Conservation (phyloP, 1,140 invertebrate species). For the Microplitis mediator region DNA sequence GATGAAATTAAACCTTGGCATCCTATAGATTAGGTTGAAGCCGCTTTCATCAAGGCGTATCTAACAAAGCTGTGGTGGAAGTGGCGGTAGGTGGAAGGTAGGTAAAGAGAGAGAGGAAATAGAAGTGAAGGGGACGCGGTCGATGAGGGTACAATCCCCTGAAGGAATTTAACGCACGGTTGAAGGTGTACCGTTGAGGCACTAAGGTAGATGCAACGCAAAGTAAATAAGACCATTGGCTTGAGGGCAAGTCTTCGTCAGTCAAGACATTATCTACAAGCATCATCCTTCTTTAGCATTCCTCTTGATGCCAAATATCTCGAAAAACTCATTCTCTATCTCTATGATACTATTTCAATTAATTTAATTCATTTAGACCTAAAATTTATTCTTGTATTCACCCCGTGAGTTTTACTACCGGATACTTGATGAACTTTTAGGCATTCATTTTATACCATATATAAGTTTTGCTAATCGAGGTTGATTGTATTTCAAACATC, state of each 20-base stretch:
- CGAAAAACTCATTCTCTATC: not conserved
- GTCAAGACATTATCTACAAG: not conserved
- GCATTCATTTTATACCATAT: not conserved
- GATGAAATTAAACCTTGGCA: slow-evolving; percentile 20
- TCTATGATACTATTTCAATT: not conserved
- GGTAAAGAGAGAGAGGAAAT: slow-evolving; percentile 5
- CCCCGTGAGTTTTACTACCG: not conserved
- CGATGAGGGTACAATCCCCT: slow-evolving; percentile 47
- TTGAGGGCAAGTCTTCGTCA: slow-evolving; percentile 16
- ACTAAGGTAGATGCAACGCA: slow-evolving; percentile 29
- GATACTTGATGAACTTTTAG: slow-evolving; percentile 14
- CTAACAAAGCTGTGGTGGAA: not conserved
- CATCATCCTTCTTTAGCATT: slow-evolving; percentile 3
- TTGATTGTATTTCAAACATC: not conserved
- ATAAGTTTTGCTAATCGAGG: slow-evolving; percentile 6
- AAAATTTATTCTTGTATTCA: not conserved
- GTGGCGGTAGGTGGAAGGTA: slow-evolving; percentile 1
- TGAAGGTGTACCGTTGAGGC: slow-evolving; percentile 45
- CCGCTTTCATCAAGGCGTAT: slow-evolving; percentile 6
- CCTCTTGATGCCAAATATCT: slow-evolving; percentile 7
- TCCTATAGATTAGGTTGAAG: not conserved
- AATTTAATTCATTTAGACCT: slow-evolving; percentile 17
- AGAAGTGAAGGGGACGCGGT: slow-evolving; percentile 5
- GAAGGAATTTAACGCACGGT: slow-evolving; percentile 59
- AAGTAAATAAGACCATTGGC: slow-evolving; percentile 48